Base-by-base conservation (phyloP, 2,888 invertebrate species). In the Callinectes sapidus region DNA sequence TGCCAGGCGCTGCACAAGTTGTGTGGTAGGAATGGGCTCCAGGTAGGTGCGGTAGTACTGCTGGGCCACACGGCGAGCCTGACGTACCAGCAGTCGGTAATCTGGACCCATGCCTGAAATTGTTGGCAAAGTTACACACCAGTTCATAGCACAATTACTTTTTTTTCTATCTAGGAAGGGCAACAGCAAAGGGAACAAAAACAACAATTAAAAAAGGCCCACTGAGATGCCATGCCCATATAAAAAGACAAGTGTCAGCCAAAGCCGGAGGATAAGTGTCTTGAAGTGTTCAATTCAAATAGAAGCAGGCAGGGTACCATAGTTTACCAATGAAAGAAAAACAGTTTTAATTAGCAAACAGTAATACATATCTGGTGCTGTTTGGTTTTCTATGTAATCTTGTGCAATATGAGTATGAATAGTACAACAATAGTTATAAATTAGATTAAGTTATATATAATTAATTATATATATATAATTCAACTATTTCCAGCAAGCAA, bases 61-160 rank as follows among this genome's bases (percentile, higher is more conserved):
- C 96, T 99, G 99, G 0, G 99, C 99, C 97, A 99, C 97, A 96
- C 99, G 99, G 1, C 99, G 97, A 0, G 99, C 99, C 95, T 98
- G 97, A 95, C 97, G 98, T 0, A 99, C 98, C 90, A 99, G 96
- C 2, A 99, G 97, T 77, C 99, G 97, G 96, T 97, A 98, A 95
- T 98, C 98, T 0, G 98, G 98, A 0, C 98, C 98, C 98, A 98
- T 98, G 5, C 98, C 98, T 96, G 87, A 6, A 35, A 88, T 93
- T 85, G 39, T 71, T 14, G 32, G 35, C 14, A 89, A 42, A 90
- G 23, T 61, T 91, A 48, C 2, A 92, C n/a, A 48, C 54, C 23
- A 89, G 32, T 10, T 13, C 77, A 39, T n/a, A 88, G 23, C 18
- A 42, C 5, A 3, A 3, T 39, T 39, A 2, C 5, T 39, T 39